Percentiles rank a stretch among this genome's conserved stretches.
phyloP scores from a whole-genome alignment of 2,113 vertebrate genomes.

The Cynocephalus volans region DNA sequence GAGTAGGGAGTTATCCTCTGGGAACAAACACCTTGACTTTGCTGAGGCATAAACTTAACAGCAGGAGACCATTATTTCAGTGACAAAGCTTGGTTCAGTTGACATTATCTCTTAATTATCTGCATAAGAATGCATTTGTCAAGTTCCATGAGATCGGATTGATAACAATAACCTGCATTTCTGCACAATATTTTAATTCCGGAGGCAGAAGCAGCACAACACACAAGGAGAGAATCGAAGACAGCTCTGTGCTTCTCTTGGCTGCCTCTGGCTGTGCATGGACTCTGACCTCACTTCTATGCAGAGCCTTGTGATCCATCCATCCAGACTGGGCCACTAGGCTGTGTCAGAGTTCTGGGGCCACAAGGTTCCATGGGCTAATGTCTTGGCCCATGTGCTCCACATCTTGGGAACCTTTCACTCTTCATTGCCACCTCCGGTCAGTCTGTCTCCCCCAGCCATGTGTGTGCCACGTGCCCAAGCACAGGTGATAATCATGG shows the following conservation, averaged over 20 bases:
- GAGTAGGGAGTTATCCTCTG: slow-evolving; percentile 61
- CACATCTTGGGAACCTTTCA: not conserved
- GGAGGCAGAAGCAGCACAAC: slow-evolving; percentile 56
- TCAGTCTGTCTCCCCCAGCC: not conserved
- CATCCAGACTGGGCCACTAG: not conserved
- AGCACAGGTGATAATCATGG: not conserved
- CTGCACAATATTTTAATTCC: slow-evolving; percentile 77
- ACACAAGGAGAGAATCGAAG: not conserved
- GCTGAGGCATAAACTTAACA: slow-evolving; percentile 81
- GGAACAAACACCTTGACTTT: slow-evolving; percentile 81
- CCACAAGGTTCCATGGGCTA: not conserved
- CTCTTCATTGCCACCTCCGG: not conserved
- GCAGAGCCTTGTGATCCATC: not conserved
- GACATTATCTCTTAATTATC: slow-evolving; percentile 86
- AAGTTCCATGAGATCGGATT: slow-evolving; percentile 79
- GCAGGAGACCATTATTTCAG: slow-evolving; percentile 80
- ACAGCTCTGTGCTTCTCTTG: not conserved
- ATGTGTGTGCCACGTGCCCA: not conserved
- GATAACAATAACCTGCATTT: slow-evolving; percentile 76
- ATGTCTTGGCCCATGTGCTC: not conserved
- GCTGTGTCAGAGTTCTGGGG: not conserved
- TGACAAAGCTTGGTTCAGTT: slow-evolving; percentile 82
- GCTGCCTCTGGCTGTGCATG: not conserved
- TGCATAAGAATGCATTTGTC: slow-evolving; percentile 83
- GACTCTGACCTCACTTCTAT: not conserved